A percentile compares a stretch with the other conserved stretches of the same genome.
phyloP scores from a whole-genome alignment of 2,888 invertebrate species.

The Operophtera brumata region DNA sequence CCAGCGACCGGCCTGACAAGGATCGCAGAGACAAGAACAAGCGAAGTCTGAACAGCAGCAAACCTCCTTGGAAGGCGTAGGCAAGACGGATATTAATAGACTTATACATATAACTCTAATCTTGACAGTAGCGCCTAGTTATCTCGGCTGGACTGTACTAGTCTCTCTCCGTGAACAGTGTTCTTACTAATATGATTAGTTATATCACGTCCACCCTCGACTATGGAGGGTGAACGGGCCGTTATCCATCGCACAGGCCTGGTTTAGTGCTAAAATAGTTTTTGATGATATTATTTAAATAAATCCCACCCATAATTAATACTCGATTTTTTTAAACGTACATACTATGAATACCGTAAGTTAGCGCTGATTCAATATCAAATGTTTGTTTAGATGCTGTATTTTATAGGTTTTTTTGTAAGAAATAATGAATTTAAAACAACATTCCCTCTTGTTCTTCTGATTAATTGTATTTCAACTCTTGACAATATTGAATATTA shows the following conservation, averaged over 20 bases:
- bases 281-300: not conserved
- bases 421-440: not conserved
- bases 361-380: too few relatives aligned
- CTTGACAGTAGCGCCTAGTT: too few relatives aligned
- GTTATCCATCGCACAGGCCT: too few relatives aligned
- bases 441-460: not conserved
- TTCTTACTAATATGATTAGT: too few relatives aligned
- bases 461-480: too few relatives aligned
- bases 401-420: not conserved
- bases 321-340: conserved; percentile 1
- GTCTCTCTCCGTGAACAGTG: too few relatives aligned
- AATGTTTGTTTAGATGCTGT: not conserved
- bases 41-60: conserved; percentile 40
- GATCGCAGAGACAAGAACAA: conserved; percentile 32
- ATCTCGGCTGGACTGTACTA: too few relatives aligned
- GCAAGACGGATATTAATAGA: not conserved
- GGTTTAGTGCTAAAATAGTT: too few relatives aligned
- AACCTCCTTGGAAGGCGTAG: conserved; percentile 72
- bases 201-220: too few relatives aligned
- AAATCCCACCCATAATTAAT: conserved; percentile 5
- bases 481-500: not conserved
- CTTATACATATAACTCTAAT: too few relatives aligned
- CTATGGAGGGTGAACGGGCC: too few relatives aligned
- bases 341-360: too few relatives aligned
- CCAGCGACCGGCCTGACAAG: conserved; percentile 58